Evolutionary conservation across 2,113 vertebrate genomes (phyloP).

Genomic region (Perca flavescens): DNA sequence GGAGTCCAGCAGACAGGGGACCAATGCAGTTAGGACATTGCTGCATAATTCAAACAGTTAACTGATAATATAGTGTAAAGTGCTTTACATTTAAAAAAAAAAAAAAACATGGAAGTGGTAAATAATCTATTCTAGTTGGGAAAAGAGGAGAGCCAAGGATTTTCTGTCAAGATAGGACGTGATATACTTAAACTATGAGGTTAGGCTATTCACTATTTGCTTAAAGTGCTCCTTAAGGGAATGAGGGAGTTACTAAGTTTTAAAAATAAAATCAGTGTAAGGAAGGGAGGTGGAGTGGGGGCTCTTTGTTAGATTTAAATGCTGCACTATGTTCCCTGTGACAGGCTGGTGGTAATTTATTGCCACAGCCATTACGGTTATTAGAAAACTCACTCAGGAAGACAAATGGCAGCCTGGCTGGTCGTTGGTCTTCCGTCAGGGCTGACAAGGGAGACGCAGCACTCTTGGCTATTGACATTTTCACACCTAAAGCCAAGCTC

Average conservation of each 20-base stretch:
- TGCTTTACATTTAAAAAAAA: slow-evolving; percentile 34
- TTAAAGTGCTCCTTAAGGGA: slow-evolving; percentile 62
- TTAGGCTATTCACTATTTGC: slow-evolving; percentile 58
- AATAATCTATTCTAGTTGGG: slow-evolving; percentile 48
- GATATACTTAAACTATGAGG: slow-evolving; percentile 51
- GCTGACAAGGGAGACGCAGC: slow-evolving; percentile 74
- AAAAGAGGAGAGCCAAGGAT: slow-evolving; percentile 45
- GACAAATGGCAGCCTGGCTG: slow-evolving; percentile 76
- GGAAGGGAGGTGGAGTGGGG: slow-evolving; percentile 35
- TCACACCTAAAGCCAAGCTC: slow-evolving; percentile 71
- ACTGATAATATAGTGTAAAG: slow-evolving; percentile 30
- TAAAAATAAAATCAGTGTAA: slow-evolving; percentile 69
- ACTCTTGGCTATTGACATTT: slow-evolving; percentile 80
- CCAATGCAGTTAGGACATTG: slow-evolving; percentile 45
- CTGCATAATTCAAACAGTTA: slow-evolving; percentile 72
- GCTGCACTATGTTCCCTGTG: slow-evolving; percentile 77
- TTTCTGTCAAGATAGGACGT: slow-evolving; percentile 63
- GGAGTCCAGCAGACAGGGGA: slow-evolving; percentile 56
- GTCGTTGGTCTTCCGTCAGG: slow-evolving; percentile 74
- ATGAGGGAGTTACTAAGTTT: slow-evolving; percentile 58
- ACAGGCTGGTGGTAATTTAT: slow-evolving; percentile 80
- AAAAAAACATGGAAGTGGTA: slow-evolving; percentile 41
- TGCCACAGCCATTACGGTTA: slow-evolving; percentile 81
- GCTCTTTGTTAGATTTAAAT: slow-evolving; percentile 81
- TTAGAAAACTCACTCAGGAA: slow-evolving; percentile 85